Evolutionary conservation across 2,888 invertebrate genomes (phyloP).

Genomic region (Dryadula phaetusa): DNA sequence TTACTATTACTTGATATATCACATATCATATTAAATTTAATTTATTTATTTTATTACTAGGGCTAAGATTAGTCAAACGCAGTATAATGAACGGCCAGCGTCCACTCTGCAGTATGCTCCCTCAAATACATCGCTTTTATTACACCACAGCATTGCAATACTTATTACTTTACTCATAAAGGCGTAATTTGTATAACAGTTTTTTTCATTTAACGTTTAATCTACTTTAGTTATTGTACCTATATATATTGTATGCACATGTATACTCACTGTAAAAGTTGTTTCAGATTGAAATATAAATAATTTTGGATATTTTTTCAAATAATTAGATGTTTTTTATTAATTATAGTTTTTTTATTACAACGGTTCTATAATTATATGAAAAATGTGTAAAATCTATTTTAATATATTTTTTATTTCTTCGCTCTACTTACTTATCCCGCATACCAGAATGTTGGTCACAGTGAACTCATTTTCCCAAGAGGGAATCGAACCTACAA

Average conservation of each 20-base stretch:
- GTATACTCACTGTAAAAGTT: conserved; percentile 18
- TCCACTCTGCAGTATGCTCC: conserved; percentile 45
- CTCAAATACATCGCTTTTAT: conserved; percentile 30
- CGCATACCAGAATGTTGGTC: too few relatives aligned
- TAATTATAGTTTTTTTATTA: too few relatives aligned
- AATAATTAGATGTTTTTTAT: too few relatives aligned
- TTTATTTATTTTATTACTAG: neutral
- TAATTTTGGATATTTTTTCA: neutral
- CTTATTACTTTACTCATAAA: neutral
- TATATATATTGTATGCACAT: conserved; percentile 17
- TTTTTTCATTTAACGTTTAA: conserved; percentile 5
- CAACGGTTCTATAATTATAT: too few relatives aligned
- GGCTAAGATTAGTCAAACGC: conserved; percentile 34
- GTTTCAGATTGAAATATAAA: conserved; percentile 19
- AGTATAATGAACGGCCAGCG: conserved; percentile 46
- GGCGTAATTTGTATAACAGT: conserved; percentile 24
- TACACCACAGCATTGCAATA: conserved; percentile 20
- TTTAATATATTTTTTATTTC: too few relatives aligned
- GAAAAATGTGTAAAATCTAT: too few relatives aligned
- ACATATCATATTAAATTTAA: neutral
- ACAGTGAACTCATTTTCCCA: too few relatives aligned
- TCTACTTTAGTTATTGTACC: conserved; percentile 26
- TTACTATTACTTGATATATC: too few relatives aligned
- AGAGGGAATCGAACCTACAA: too few relatives aligned
- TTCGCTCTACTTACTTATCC: too few relatives aligned